These are phyloP conservation scores for Myotis lucifugus DNA, from an alignment of 2,113 vertebrate species.

Conservation along the genomic window DNA sequence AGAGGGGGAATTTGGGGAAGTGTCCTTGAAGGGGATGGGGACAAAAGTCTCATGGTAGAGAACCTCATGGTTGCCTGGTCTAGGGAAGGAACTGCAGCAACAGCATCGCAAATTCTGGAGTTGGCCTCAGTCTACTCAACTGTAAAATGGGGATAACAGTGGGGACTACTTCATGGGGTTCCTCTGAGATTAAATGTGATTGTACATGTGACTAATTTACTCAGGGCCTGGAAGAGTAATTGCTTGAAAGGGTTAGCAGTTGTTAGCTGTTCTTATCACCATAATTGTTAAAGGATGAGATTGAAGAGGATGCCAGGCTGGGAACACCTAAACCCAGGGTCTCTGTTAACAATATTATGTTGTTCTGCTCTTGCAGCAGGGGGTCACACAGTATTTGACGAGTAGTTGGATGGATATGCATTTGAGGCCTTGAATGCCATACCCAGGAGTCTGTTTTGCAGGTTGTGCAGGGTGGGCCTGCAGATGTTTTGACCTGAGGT, in stretches of 20 bases:
- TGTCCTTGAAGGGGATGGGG: background rate
- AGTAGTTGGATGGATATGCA: background rate
- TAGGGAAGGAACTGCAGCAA: background rate
- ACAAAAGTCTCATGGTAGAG: rapidly evolving
- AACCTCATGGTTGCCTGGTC: too few species aligned
- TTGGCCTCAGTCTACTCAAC: background rate
- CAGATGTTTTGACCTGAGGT: background rate
- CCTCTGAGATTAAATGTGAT: background rate
- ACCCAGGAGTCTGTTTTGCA: background rate
- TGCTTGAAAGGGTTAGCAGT: background rate
- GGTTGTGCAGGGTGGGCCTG: background rate
- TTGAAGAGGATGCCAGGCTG: background rate
- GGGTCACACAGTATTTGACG: background rate
- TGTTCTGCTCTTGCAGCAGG: background rate
- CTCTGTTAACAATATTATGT: background rate
- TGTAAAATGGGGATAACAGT: background rate
- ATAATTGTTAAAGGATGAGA: background rate
- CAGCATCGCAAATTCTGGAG: background rate
- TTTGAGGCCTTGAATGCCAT: background rate
- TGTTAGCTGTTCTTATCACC: background rate
- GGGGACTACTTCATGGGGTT: background rate
- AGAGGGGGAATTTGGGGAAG: background rate
- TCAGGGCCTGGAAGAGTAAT: background rate
- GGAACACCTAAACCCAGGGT: background rate
- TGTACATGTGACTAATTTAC: background rate